Evolutionary conservation across 2,113 vertebrate genomes (phyloP).

Genomic region (Rousettus leschenaultii): DNA sequence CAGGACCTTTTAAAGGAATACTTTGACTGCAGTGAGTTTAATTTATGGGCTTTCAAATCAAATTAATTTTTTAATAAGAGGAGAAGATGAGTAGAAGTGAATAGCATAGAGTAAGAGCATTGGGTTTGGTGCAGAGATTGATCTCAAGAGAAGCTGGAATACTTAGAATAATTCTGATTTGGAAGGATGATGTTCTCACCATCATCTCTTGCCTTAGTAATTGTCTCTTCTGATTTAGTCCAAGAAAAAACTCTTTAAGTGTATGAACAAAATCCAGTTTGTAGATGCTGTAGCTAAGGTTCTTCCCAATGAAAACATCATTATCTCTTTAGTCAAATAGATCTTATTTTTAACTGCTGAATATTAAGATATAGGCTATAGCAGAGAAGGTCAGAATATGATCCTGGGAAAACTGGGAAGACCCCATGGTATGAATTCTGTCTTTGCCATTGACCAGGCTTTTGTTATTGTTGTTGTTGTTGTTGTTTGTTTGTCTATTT

Average conservation of each 20-base stretch:
- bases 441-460: neutral
- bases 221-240: neutral
- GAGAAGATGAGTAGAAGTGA: neutral
- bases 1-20: neutral
- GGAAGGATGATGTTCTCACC: neutral
- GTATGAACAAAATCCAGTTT: neutral
- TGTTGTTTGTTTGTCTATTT: too few species aligned
- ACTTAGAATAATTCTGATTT: neutral
- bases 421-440: neutral
- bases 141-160: neutral
- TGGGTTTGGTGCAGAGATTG: neutral
- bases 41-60: constrained; percentile 25
- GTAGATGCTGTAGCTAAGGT: neutral
- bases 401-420: neutral
- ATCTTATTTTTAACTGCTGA: neutral
- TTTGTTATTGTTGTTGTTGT: neutral
- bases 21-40: neutral
- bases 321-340: neutral
- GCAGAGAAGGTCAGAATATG: neutral
- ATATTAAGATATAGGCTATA: neutral
- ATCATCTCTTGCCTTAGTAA: neutral
- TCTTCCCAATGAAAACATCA: neutral
- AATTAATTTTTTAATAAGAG: neutral
- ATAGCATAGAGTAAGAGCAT: neutral
- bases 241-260: neutral